phyloP scores from a whole-genome alignment of 2,113 vertebrate species.

The Hypanus sabinus region DNA sequence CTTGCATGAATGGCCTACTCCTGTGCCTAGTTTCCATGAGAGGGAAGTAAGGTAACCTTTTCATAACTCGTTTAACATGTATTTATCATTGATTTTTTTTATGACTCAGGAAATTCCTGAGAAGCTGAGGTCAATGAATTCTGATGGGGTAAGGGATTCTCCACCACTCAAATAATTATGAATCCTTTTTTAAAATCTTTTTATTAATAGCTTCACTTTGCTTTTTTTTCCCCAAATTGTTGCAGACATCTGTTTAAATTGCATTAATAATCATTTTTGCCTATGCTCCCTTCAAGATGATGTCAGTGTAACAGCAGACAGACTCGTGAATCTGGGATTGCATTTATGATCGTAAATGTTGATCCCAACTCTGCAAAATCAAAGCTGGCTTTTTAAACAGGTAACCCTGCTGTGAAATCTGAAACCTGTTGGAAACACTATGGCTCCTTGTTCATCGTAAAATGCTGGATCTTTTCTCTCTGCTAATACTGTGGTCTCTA shows the following conservation, averaged over 20 bases:
- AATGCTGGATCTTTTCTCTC: neutral
- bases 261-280: neutral
- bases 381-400: neutral
- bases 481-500: neutral
- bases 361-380: neutral
- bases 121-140: neutral
- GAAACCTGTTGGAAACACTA: neutral
- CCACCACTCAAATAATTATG: neutral
- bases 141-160: neutral
- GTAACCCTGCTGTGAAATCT: neutral
- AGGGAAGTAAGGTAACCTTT: too few species aligned
- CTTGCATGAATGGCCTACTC: too few species aligned
- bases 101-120: neutral
- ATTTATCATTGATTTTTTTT: neutral
- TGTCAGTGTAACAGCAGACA: neutral
- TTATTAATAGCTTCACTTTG: neutral
- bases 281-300: neutral
- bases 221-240: neutral
- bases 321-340: neutral
- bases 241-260: neutral
- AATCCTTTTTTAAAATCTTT: neutral
- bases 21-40: too few species aligned
- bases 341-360: neutral
- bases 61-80: neutral
- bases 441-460: neutral